Percentiles rank a stretch among this genome's conserved stretches.
Conservation (phyloP, 1,140 invertebrate genomes). For the Colletes gigas region DNA sequence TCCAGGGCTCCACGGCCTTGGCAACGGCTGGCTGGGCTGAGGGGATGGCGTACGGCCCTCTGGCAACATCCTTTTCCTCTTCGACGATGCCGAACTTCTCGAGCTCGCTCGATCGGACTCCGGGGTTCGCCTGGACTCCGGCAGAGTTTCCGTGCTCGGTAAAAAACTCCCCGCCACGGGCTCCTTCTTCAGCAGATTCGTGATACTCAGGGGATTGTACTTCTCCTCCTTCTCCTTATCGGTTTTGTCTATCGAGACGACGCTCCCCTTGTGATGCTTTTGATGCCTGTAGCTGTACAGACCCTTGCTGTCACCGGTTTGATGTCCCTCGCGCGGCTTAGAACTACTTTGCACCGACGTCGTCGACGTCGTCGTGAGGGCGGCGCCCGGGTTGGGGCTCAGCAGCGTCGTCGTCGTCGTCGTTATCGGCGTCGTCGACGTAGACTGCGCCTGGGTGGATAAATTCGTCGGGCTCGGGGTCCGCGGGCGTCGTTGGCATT, state of each 20-base stretch:
- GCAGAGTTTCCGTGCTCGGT: constrained; percentile 52
- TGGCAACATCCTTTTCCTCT: constrained; percentile 78
- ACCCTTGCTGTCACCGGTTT: constrained; percentile 68
- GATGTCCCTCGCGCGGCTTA: constrained; percentile 71
- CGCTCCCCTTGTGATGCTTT: constrained; percentile 50
- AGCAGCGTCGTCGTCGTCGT: constrained; percentile 53
- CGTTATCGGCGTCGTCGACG: constrained; percentile 47
- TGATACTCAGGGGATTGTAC: constrained; percentile 86
- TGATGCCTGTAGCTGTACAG: constrained; percentile 76
- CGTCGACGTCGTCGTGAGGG: constrained; percentile 64
- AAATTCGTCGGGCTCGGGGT: constrained; percentile 83
- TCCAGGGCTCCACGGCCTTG: constrained; percentile 75
- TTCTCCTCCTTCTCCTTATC: constrained; percentile 81
- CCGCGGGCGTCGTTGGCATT: constrained; percentile 93
- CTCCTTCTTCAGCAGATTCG: constrained; percentile 85
- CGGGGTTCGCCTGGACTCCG: constrained; percentile 73
- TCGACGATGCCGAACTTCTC: constrained; percentile 73
- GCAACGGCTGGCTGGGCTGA: constrained; percentile 67
- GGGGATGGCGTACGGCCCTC: constrained; percentile 77
- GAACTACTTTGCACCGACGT: constrained; percentile 68
- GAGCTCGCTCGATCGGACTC: constrained; percentile 77
- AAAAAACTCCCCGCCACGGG: constrained; percentile 69
- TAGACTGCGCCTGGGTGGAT: constrained; percentile 63
- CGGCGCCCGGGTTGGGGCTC: constrained; percentile 49
- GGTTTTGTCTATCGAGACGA: constrained; percentile 22